Percentiles rank a stretch among this genome's conserved stretches.
phyloP scores from a whole-genome alignment of 2,113 vertebrate species.

The Columba janthina region DNA sequence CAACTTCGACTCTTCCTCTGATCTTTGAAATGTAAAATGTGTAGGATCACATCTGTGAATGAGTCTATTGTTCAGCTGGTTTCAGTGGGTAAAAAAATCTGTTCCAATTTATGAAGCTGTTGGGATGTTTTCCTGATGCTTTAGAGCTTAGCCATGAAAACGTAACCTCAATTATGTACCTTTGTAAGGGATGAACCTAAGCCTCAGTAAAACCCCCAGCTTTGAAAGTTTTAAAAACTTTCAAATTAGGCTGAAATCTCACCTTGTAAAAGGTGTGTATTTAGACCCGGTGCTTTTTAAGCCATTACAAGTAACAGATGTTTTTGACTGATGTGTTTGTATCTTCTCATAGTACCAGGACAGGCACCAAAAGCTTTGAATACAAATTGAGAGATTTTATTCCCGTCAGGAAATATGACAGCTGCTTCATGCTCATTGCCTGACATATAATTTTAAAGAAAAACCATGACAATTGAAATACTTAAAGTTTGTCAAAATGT shows the following conservation, averaged over 20 bases:
- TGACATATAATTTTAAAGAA: not conserved
- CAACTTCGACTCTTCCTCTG: not conserved
- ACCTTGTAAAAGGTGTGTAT: not conserved
- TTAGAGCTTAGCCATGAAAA: not conserved
- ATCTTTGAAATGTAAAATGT: not conserved
- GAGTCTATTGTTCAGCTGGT: not conserved
- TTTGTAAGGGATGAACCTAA: not conserved
- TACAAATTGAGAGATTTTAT: slow-evolving; percentile 34
- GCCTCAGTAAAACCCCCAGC: not conserved
- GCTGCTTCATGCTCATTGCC: not conserved
- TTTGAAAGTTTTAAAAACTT: not conserved
- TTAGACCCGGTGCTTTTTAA: not conserved
- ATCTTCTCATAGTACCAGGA: not conserved
- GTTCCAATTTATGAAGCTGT: not conserved
- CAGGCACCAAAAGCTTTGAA: not conserved
- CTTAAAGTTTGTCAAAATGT: not conserved
- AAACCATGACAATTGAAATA: not conserved
- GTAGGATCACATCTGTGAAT: not conserved
- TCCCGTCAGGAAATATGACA: not conserved
- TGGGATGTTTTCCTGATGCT: not conserved
- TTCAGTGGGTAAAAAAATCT: not conserved
- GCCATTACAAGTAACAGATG: not conserved
- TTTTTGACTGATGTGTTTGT: slow-evolving; percentile 17
- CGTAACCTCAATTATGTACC: not conserved
- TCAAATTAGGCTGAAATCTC: not conserved